phyloP scores from a whole-genome alignment of 1,140 invertebrate genomes.

The Listronotus oregonensis region DNA sequence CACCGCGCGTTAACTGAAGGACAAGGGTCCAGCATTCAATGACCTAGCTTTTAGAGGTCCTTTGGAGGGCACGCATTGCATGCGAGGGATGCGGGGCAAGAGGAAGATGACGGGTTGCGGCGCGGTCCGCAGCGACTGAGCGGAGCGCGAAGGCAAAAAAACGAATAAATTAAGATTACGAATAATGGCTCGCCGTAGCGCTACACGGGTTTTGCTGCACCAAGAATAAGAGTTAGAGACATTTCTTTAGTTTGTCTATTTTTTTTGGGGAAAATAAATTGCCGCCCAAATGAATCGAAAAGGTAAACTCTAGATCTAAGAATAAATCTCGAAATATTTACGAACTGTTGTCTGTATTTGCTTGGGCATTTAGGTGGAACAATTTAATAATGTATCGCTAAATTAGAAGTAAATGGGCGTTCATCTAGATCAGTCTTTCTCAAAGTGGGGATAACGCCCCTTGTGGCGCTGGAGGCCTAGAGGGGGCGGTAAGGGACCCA shows the following conservation, averaged over 20 bases:
- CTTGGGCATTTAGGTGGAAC: no score
- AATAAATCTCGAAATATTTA: no score
- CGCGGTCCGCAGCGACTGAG: conserved; percentile 26
- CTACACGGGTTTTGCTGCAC: conserved; percentile 11
- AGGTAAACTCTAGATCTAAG: no score
- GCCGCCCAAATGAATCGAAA: no score
- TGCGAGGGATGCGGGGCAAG: conserved; percentile 21
- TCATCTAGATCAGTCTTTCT: no score
- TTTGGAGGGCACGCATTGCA: conserved; percentile 51
- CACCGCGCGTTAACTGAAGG: conserved; percentile 46
- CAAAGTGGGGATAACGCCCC: no score
- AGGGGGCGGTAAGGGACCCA: no score
- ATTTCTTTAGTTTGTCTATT: conserved; percentile 23
- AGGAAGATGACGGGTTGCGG: conserved; percentile 13
- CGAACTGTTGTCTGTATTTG: no score
- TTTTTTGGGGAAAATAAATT: not conserved
- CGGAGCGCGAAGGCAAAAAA: conserved; percentile 24
- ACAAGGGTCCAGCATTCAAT: conserved; percentile 53
- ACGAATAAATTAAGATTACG: conserved; percentile 29
- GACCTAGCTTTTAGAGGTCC: conserved; percentile 52
- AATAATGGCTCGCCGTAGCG: conserved; percentile 8
- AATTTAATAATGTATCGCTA: no score
- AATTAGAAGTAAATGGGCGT: no score
- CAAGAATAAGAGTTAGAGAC: not conserved
- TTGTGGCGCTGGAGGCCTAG: no score